phyloP scores from a whole-genome alignment of 1,140 invertebrate species.

The Euschistus heros region DNA sequence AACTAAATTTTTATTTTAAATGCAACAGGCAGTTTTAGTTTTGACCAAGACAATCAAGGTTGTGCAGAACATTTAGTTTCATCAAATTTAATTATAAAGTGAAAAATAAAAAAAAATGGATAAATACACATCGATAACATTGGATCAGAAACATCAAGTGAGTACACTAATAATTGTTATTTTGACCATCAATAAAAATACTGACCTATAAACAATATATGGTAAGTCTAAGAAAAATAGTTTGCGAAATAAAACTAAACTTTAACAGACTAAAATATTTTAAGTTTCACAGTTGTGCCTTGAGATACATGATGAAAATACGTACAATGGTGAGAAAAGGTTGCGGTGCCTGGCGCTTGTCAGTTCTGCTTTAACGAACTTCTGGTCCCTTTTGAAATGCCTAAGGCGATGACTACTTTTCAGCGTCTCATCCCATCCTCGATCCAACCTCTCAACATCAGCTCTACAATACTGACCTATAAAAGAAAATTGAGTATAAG shows the following conservation, averaged over 20 bases:
- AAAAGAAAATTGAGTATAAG: neutral
- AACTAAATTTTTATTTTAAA: too few relatives aligned
- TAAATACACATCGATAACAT: neutral
- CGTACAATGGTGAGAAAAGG: conserved; percentile 30
- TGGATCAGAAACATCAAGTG: neutral
- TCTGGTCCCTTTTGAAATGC: conserved; percentile 42
- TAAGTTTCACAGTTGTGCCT: conserved; percentile 5
- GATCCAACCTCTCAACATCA: conserved; percentile 44
- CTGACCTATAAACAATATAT: neutral
- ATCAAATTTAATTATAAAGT: too few relatives aligned
- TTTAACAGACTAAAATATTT: neutral
- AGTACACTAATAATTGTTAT: neutral
- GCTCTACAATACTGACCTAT: conserved; percentile 42
- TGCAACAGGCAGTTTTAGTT: too few relatives aligned
- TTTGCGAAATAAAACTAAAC: neutral
- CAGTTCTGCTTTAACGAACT: conserved; percentile 42
- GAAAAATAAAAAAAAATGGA: neutral
- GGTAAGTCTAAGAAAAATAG: neutral
- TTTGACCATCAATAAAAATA: neutral
- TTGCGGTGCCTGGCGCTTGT: conserved; percentile 36
- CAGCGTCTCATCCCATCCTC: conserved; percentile 38
- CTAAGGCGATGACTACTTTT: conserved; percentile 40
- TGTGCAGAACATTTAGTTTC: too few relatives aligned
- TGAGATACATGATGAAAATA: conserved; percentile 9
- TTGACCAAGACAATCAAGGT: too few relatives aligned